Conservation (phyloP, 1,140 invertebrate genomes). For the Heliconius eleuchia region DNA sequence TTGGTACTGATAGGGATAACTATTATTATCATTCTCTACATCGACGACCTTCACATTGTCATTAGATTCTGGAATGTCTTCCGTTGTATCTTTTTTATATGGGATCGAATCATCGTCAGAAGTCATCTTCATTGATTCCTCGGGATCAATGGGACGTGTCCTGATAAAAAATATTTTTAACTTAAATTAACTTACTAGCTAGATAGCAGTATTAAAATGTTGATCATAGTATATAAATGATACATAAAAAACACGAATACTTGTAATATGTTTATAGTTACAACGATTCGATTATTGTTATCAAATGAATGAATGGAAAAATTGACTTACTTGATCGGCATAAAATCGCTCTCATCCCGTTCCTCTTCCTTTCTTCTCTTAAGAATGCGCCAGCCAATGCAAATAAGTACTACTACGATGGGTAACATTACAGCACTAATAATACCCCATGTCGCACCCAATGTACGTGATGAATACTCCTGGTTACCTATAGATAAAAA, state of each 20-base stretch:
- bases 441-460: constrained; percentile 89
- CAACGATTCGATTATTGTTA: neutral
- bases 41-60: constrained; percentile 55
- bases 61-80: constrained; percentile 67
- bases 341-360: constrained; percentile 77
- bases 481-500: constrained; percentile 84
- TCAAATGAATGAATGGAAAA: neutral
- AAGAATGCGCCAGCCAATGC: constrained; percentile 83
- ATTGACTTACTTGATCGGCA: constrained; percentile 59
- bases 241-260: no score
- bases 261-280: neutral
- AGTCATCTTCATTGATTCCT: constrained; percentile 69
- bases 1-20: constrained; percentile 30
- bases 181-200: no score
- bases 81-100: constrained; percentile 69
- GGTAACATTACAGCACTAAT: constrained; percentile 89
- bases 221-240: no score
- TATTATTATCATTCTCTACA: constrained; percentile 33
- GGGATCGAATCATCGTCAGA: constrained; percentile 75
- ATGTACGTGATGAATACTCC: constrained; percentile 88
- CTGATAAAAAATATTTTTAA: constrained; percentile 35
- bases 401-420: constrained; percentile 86
- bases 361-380: constrained; percentile 80
- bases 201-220: no score
- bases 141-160: constrained; percentile 62